phyloP scores from a whole-genome alignment of 2,888 invertebrate genomes.

The Xanthia icteritia region DNA sequence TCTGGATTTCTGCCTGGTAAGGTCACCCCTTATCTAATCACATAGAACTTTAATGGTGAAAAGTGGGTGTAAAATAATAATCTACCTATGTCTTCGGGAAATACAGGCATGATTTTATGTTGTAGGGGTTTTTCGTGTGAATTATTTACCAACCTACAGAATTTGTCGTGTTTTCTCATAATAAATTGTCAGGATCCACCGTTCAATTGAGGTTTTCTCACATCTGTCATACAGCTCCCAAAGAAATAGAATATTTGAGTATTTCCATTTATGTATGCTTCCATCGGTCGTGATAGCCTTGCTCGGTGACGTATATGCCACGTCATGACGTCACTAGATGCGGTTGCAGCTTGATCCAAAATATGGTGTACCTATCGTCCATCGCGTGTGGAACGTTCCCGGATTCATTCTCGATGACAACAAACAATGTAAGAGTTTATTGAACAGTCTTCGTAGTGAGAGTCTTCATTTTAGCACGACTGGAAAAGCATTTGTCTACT shows the following conservation, averaged over 20 bases:
- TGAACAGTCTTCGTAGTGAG: background rate
- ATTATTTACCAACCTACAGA: no score
- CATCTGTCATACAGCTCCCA: background rate
- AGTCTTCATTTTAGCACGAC: background rate
- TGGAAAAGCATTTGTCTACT: background rate
- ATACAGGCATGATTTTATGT: background rate
- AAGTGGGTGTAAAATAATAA: background rate
- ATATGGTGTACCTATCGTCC: conserved; percentile 27
- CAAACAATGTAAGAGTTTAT: conserved; percentile 31
- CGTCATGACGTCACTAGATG: conserved; percentile 27
- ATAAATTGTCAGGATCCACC: background rate
- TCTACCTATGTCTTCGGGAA: background rate
- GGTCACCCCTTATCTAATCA: background rate
- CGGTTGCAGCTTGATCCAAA: conserved; percentile 37
- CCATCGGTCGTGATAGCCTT: conserved; percentile 11
- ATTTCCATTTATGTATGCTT: conserved; percentile 17
- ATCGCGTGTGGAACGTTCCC: conserved; percentile 16
- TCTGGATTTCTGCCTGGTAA: background rate
- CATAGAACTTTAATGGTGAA: background rate
- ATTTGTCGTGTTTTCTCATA: background rate
- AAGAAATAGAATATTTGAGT: conserved; percentile 20
- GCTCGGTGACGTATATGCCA: conserved; percentile 14
- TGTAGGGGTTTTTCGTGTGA: no score
- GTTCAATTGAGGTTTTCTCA: background rate
- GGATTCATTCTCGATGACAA: conserved; percentile 4